These are phyloP conservation scores for Ellobius talpinus DNA, from an alignment of 2,113 vertebrate genomes.

Conservation along the genomic window DNA sequence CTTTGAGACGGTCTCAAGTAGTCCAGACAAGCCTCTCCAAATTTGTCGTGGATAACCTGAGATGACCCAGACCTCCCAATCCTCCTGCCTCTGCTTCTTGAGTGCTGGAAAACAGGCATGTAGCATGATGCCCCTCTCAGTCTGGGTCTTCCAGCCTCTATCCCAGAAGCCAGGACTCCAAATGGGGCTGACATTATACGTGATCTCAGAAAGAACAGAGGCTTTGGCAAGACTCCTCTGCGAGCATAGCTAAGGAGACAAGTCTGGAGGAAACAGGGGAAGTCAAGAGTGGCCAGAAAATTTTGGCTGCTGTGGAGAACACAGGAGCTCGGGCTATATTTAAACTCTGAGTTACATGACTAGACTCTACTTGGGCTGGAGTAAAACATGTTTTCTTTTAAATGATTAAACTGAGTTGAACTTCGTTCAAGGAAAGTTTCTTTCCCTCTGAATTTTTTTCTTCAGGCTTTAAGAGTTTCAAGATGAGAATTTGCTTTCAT, in stretches of 20 bases:
- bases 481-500: conserved; percentile 61
- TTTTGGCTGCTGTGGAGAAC: not conserved
- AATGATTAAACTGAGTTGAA: conserved; percentile 75
- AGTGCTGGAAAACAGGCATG: not conserved
- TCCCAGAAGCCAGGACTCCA: not conserved
- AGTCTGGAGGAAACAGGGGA: not conserved
- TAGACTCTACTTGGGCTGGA: conserved; percentile 10
- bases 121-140: too few relatives aligned
- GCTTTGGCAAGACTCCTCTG: not conserved
- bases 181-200: not conserved
- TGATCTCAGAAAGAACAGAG: not conserved
- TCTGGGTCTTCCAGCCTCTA: not conserved
- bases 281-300: not conserved
- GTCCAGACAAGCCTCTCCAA: not conserved
- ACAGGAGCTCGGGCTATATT: not conserved
- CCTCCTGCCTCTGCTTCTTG: not conserved
- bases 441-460: not conserved
- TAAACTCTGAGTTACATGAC: conserved; percentile 31
- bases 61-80: not conserved
- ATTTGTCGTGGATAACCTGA: not conserved
- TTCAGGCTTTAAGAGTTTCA: conserved; percentile 38
- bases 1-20: not conserved
- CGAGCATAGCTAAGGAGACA: not conserved
- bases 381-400: conserved; percentile 66
- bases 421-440: conserved; percentile 61